Evolutionary conservation across 2,797 vertebrate species (phyloP), one percentile per base, ranked within the genome.

Genomic region (Spea hammondii): DNA sequence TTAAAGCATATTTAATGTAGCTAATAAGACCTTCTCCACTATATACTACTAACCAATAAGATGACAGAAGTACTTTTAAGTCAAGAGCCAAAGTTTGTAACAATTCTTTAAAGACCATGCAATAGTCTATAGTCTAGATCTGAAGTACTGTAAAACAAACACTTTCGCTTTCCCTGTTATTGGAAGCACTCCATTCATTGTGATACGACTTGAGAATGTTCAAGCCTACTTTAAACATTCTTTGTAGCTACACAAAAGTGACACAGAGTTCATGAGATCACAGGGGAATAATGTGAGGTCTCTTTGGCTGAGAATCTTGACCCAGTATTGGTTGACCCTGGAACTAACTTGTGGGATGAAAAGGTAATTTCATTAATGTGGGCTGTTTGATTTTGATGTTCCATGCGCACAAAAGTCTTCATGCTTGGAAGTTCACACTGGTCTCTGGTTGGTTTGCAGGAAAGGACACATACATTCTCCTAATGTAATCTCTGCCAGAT

Each of bases 191-290:
- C 77, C 1, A 14, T 69, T 85, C 12, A 4, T 72, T 74, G 59
- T 55, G 64, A 12, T 8, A 68, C 32, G 8, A 70, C 68, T 48
- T 32, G 73, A 65, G 67, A 86, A 78, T 69, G 14, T n/a, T 77
- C 17, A 54, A 70, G 67, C 4, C 54, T 76, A 44, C 62, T 79
- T 84, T 49, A 77, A 59, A 79, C 77, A 79, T 84, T 84, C 82
- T 84, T 83, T 75, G 76, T 70, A 82, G 85, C 72, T 62, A 84
- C 84, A 83, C 76, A 67, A 65, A 74, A 73, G 70, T 79, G 70
- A 67, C 54, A 44, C 62, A n/a, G 64, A 73, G 70, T 73, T 73
- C 77, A 79, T 57, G 50, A 47, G 50, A 60, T 1, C 32, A 32
- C 53, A 5, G 67, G 59, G 66, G 8, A 8, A 14, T 50, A 6